These are phyloP conservation scores for Drepanosiphum platanoidis DNA, from an alignment of 2,888 invertebrate genomes.

Conservation along the genomic window DNA sequence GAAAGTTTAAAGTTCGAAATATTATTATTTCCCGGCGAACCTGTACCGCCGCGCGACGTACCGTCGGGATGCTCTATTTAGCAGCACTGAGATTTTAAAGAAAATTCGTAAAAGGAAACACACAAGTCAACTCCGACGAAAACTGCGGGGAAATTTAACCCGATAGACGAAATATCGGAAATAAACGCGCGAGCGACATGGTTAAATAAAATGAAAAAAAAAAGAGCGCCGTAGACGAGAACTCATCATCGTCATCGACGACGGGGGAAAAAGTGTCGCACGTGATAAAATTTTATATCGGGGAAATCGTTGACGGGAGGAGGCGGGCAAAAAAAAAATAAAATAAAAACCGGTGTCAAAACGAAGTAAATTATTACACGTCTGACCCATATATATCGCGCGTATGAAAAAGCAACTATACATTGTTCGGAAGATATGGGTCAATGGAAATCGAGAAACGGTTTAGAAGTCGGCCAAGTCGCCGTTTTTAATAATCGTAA, in stretches of 20 bases:
- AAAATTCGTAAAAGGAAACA: too few relatives aligned
- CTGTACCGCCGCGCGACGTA: too few relatives aligned
- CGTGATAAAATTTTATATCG: conserved; percentile 18
- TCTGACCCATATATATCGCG: background rate
- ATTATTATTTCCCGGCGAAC: too few relatives aligned
- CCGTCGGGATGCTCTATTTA: too few relatives aligned
- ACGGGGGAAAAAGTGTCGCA: background rate
- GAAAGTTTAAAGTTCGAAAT: too few relatives aligned
- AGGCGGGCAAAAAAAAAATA: background rate
- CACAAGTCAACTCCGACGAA: too few relatives aligned
- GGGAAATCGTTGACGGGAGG: background rate
- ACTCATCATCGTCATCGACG: background rate
- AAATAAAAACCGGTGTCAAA: background rate
- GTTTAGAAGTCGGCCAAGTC: too few relatives aligned
- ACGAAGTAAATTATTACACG: background rate
- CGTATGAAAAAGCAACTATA: background rate
- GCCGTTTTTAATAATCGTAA: too few relatives aligned
- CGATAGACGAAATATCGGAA: background rate
- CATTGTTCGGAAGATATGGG: background rate
- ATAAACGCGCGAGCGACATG: background rate
- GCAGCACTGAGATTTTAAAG: too few relatives aligned
- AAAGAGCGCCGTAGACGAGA: background rate
- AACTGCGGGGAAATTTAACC: too few relatives aligned
- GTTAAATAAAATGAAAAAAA: background rate
- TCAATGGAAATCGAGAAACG: background rate